Conservation (phyloP, 1,140 invertebrate genomes). For the Patella vulgata region DNA sequence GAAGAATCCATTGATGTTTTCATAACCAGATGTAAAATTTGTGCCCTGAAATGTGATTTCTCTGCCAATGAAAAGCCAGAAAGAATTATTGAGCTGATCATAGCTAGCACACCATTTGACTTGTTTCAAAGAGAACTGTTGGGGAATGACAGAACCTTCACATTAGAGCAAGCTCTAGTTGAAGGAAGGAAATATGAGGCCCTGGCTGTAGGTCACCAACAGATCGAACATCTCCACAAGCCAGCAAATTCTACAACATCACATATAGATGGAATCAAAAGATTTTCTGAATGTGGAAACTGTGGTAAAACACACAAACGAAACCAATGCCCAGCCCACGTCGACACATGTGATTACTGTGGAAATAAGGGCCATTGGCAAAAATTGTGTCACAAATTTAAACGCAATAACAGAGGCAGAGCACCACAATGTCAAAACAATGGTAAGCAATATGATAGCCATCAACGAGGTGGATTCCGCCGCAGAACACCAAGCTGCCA, state of each 20-base stretch:
- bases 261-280: background rate
- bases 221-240: slow-evolving; percentile 4
- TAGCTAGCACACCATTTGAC: slow-evolving; percentile 12
- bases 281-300: background rate
- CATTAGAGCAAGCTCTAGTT: background rate
- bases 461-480: background rate
- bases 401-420: background rate
- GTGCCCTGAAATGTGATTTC: slow-evolving; percentile 12
- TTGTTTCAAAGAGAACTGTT: slow-evolving; percentile 9
- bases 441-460: background rate
- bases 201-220: background rate
- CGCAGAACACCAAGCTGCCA: too few relatives aligned
- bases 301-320: slow-evolving; percentile 10
- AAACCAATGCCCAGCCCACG: slow-evolving; percentile 13
- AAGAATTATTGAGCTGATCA: slow-evolving; percentile 15
- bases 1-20: slow-evolving; percentile 13
- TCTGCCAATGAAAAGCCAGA: slow-evolving; percentile 2
- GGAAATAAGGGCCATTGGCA: slow-evolving; percentile 10
- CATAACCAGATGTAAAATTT: slow-evolving; percentile 5
- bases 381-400: background rate
- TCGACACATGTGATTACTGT: slow-evolving; percentile 10
- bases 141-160: slow-evolving; percentile 8
- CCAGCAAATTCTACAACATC: background rate
- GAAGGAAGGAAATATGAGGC: slow-evolving; percentile 15
- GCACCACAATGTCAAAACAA: background rate